Evolutionary conservation across 2,113 vertebrate species (phyloP), one percentile per base, ranked within the genome.

Genomic region (Pollimyrus isidori): DNA sequence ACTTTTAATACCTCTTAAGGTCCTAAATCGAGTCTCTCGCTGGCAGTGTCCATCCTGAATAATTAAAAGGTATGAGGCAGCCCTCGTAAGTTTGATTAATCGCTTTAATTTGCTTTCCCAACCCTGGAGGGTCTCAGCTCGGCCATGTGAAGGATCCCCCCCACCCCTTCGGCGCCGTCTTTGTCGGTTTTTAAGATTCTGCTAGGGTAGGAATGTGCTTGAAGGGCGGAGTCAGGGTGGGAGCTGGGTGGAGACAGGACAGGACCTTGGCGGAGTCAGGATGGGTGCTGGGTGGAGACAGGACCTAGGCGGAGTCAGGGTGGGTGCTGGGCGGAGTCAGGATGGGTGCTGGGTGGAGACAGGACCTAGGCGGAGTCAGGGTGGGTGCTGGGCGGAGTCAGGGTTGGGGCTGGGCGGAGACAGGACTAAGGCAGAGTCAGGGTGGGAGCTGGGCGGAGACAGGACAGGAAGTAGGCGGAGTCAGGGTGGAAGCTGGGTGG

Each of bases 71-170:
- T 52, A 50, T 92, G 89, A 93, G 93, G 80, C 90, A 88, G 87
- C 86, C 91, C 87, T 90, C 53, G 87, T 89, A 92, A 92, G 84
- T 65, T 86, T 90, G 91, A 94, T 95, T 93, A 94, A 93, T 93
- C 90, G 91, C 91, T 91, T 93, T 93, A 91, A 91, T 94, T 93
- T 89, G 87, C 88, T 91, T 92, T 90, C 91, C 91, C 91, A 90
- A 90, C 91, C 90, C 90, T 86, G 91, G 89, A 91, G 91, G 89
- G 89, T 93, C 83, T 86, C 48, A 26, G 48, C n/a, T n/a, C 1
- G 23, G 45, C 48, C 45, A 4, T 26, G 19, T 50, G 45, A 50
- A 50, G 45, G 48, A 84, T 89, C 89, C 89, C 89, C 86, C 46
- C 58, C 46, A 3, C 42, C 45, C 45, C 5, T 23, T 13, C 13